A percentile compares a stretch with the other conserved stretches of the same genome.
Conservation (phyloP, 2,888 invertebrate species). For the Choristoneura rosaceana region DNA sequence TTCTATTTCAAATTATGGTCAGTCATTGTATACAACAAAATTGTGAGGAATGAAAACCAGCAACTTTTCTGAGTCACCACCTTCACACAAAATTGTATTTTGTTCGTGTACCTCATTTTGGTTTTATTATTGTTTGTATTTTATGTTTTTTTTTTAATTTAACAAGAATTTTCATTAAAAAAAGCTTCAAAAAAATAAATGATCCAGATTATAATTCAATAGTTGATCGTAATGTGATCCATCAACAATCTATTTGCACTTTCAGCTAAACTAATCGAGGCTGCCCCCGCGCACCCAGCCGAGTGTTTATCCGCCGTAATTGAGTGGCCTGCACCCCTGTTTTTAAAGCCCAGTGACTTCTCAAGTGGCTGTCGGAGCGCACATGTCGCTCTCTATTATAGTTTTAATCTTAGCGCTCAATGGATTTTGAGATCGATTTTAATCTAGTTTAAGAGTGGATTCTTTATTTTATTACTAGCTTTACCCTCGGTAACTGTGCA, state of each 20-base stretch:
- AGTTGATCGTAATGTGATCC: not conserved
- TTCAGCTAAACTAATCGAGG: conserved; percentile 29
- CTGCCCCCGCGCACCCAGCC: conserved; percentile 46
- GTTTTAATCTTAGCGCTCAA: conserved; percentile 52
- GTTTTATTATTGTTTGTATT: too few species aligned
- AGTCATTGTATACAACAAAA: too few species aligned
- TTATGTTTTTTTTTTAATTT: too few species aligned
- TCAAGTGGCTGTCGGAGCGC: conserved; percentile 58
- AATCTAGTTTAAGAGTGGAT: conserved; percentile 2
- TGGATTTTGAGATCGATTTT: conserved; percentile 33
- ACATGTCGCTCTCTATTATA: conserved; percentile 66
- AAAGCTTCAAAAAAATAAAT: too few species aligned
- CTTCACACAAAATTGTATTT: too few species aligned
- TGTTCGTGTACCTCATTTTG: too few species aligned
- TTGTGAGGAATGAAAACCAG: too few species aligned
- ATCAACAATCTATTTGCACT: conserved; percentile 27
- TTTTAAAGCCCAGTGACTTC: conserved; percentile 69
- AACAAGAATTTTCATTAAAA: too few species aligned
- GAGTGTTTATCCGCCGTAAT: conserved; percentile 76
- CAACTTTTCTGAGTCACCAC: too few species aligned
- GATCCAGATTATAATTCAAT: not conserved
- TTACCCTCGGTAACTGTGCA: too few species aligned
- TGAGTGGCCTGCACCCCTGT: conserved; percentile 65
- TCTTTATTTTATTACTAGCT: not conserved
- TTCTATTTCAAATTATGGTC: too few species aligned